Evolutionary conservation across 2,888 invertebrate genomes (phyloP), one percentile per base, ranked within the genome.

Genomic region (Hydropsyche betteni): DNA sequence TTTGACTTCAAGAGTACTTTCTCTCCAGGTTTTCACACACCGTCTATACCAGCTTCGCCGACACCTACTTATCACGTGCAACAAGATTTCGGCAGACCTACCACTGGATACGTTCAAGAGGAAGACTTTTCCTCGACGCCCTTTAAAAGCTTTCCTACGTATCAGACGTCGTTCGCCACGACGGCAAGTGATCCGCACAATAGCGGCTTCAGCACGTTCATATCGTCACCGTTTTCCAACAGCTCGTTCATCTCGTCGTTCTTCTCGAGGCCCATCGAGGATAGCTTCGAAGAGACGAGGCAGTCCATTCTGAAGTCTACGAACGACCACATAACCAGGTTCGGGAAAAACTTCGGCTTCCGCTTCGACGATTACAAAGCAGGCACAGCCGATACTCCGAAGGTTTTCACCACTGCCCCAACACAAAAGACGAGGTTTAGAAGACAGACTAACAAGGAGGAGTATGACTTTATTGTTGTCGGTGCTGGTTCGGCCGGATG

Each of bases 401-500:
- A 7, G 24, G 24, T 36, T 36, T 55, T 14, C 52, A 24, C 58
- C 4, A 0, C 68, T 10, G n/a, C 74, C 4, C 44, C 36, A 12
- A n/a, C 38, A 14, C 16, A 16, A 38, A 52, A 33, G 14, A 68
- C 68, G 4, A 53, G 44, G 12, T 64, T n/a, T 16, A 55, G 74
- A 52, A 14, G 76, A 53, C 52, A 74, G 68, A 77, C 74, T 68
- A 80, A 76, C 70, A 80, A 81, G 58, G 85, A 86, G 79, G 85
- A 86, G 64, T 90, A 84, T 81, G 91, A 91, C 80, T 93, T 90
- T 80, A 89, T 91, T 74, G 84, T 90, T 71, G 88, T 91, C 52
- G 91, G 91, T 16, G 91, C 90, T 0, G 92, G 92, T 0, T 91
- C 91, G 5, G 91, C 91, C 0, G 92, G 91, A 0, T 91, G 91